These are phyloP conservation scores for Galerucella calmariensis DNA, from an alignment of 2,888 invertebrate genomes.

Conservation along the genomic window DNA sequence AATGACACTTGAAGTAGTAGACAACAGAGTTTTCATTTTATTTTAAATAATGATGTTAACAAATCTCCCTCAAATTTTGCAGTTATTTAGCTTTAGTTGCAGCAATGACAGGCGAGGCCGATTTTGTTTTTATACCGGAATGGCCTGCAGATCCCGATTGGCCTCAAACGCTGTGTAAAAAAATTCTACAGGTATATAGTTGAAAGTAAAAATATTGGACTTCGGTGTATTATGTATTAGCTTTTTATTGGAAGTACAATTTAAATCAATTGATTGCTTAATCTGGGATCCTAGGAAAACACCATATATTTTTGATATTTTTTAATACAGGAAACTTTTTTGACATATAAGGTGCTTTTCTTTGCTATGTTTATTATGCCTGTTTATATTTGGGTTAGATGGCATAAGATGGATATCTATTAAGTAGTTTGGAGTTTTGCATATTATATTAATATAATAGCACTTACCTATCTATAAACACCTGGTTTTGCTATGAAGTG, in stretches of 20 bases:
- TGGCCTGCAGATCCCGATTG: conserved; percentile 94
- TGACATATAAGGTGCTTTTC: background rate
- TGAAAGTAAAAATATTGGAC: conserved; percentile 1
- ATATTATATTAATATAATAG: background rate
- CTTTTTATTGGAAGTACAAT: conserved; percentile 2
- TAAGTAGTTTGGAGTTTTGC: background rate
- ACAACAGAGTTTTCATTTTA: conserved; percentile 24
- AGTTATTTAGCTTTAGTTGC: conserved; percentile 97
- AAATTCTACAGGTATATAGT: conserved; percentile 79
- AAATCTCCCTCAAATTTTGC: conserved; percentile 51
- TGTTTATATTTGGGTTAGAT: background rate
- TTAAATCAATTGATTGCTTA: background rate
- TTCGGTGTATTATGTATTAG: background rate
- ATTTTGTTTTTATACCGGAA: conserved; percentile 98
- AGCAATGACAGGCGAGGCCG: conserved; percentile 95
- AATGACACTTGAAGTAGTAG: conserved; percentile 13
- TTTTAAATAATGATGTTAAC: conserved; percentile 1
- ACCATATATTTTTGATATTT: conserved; percentile 5
- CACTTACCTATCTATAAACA: too few species aligned
- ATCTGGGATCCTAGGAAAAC: background rate
- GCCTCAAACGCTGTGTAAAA: conserved; percentile 85
- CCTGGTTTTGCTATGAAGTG: too few species aligned
- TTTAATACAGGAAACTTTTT: background rate
- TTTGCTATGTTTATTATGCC: background rate
- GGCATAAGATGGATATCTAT: too few species aligned